Evolutionary conservation across 2,113 vertebrate genomes (phyloP).

Genomic region (Oryctolagus cuniculus): DNA sequence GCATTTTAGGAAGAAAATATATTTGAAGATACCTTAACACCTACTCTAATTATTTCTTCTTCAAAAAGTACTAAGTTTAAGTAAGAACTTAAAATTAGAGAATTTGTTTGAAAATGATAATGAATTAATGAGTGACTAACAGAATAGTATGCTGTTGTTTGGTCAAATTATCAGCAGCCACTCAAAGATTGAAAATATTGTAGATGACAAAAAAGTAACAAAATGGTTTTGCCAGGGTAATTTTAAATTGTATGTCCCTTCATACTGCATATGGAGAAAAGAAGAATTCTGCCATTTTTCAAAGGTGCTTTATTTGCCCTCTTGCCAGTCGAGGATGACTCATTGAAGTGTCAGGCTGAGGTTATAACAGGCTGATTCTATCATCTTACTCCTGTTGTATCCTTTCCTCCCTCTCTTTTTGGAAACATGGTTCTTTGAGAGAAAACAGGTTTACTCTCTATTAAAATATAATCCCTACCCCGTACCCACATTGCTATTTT

Average conservation of each 20-base stretch:
- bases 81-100: conserved; percentile 52
- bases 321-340: neutral
- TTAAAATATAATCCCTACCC: conserved; percentile 43
- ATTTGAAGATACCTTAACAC: conserved; percentile 60
- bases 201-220: conserved; percentile 37
- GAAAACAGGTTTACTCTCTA: neutral
- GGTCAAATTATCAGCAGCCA: conserved; percentile 18
- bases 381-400: conserved; percentile 23
- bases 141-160: neutral
- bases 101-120: conserved; percentile 54
- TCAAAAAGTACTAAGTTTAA: conserved; percentile 53
- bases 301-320: conserved; percentile 17
- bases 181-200: neutral
- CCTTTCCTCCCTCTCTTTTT: conserved; percentile 24
- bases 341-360: neutral
- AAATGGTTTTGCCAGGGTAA: conserved; percentile 2
- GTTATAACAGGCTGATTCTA: neutral
- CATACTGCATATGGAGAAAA: conserved; percentile 37
- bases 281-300: conserved; percentile 52
- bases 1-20: conserved; percentile 43
- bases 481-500: neutral
- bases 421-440: conserved; percentile 4
- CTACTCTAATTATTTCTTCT: conserved; percentile 12
- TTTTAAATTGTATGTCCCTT: conserved; percentile 23
- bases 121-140: neutral